Percentiles rank a stretch among this genome's conserved stretches.
phyloP scores from a whole-genome alignment of 2,888 invertebrate species.

The Acrobasis repandana region DNA sequence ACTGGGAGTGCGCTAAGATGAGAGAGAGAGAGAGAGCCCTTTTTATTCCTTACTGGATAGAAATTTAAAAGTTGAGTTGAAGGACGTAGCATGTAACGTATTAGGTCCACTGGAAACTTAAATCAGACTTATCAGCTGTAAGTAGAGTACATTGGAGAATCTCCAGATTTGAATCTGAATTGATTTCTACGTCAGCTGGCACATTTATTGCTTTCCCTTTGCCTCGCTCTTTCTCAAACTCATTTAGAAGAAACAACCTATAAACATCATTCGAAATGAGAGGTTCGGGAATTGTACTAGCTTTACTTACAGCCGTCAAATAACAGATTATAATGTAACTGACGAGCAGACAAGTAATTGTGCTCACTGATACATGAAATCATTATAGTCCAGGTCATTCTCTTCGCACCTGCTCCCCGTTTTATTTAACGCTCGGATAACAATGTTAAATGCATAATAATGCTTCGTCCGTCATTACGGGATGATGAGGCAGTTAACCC shows the following conservation, averaged over 20 bases:
- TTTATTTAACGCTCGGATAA: constrained; percentile 55
- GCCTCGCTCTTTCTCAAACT: too few species aligned
- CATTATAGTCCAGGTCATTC: constrained; percentile 39
- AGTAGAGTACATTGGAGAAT: too few species aligned
- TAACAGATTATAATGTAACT: constrained; percentile 13
- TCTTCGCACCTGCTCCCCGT: constrained; percentile 44
- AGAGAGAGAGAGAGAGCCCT: too few species aligned
- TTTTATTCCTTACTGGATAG: too few species aligned
- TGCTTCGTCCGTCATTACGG: constrained; percentile 39
- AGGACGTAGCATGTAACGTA: too few species aligned
- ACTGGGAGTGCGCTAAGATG: too few species aligned
- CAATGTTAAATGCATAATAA: constrained; percentile 53
- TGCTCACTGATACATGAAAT: constrained; percentile 31
- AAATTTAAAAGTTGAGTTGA: too few species aligned
- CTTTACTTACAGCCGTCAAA: neutral
- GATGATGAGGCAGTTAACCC: constrained; percentile 43
- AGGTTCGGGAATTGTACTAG: neutral
- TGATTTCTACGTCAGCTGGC: too few species aligned
- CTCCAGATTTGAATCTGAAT: too few species aligned
- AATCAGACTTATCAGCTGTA: too few species aligned
- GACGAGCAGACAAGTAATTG: constrained; percentile 19
- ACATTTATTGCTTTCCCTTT: too few species aligned
- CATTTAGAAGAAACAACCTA: neutral
- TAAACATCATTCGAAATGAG: neutral
- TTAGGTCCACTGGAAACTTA: too few species aligned